Base-by-base conservation (phyloP, 2,797 vertebrate genomes). In the Mionectes olivaceus region DNA sequence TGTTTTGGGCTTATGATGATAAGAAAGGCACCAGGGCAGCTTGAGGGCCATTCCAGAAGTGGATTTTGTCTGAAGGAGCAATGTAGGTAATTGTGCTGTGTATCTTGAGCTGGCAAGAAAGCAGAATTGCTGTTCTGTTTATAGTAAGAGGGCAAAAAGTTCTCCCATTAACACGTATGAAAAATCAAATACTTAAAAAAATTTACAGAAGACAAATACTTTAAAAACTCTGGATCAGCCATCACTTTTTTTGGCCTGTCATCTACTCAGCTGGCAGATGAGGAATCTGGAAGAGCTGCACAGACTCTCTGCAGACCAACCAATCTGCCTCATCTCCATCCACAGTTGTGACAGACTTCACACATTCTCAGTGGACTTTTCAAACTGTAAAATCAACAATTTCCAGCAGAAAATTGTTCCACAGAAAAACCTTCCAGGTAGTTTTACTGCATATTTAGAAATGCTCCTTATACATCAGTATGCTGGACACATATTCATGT, bases 311-410 rank as follows among this genome's bases (percentile, higher is more conserved):
- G 35, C 60, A 89, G 67, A 90, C 71, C 10, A 2, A 82, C 57
- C 55, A 88, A 71, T 55, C 60, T 90, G 78, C 46, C 39, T 93
- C 39, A 46, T 91, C 74, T 95, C 78, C 75, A 96, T 90, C 86
- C 88, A 90, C 71, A 71, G 23, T 33, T 90, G 56, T 93, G 83
- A 95, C 86, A 95, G 53, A 52, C 50, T 57, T 80, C 77, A 94
- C 79, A 87, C 5, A 0, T 78, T 95, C 71, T 64, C 46, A 83
- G 52, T 39, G 56, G 84, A 95, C 60, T 83, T 71, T 50, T 75
- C 82, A 91, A 50, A 64, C 49, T 13, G 5, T 21, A 64, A 35
- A 87, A 93, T 77, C 67, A 82, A 87, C 46, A 47, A 71, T 77
- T 91, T 87, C 70, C 56, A 90, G 63, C 49, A 86, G 37, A 93